Base-by-base conservation (phyloP, 2,113 vertebrate genomes). In the Kryptolebias marmoratus region DNA sequence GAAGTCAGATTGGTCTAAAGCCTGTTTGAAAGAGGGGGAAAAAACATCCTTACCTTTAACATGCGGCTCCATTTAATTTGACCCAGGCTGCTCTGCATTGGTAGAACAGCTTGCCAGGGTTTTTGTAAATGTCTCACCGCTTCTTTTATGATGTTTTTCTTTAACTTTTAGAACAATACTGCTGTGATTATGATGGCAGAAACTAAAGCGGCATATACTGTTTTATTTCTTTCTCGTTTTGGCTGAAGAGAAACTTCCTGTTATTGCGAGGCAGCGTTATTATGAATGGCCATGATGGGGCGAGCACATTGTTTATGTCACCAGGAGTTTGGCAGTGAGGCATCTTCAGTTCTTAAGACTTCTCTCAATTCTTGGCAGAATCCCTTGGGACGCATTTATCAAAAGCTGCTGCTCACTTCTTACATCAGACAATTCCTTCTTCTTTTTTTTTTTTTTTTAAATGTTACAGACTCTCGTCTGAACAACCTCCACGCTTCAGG, bases 231-330 rank as follows among this genome's bases (percentile, higher is more conserved):
- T 79, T 57, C 77, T 69, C 89, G 11, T 53, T 22, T 11, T 27
- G 50, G 84, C 84, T 6, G 5, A 48, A 75, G 16, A 47, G 75
- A 83, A 74, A 80, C 84, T 87, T 93, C 89, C 88, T 93, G 91
- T 92, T 91, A 90, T 92, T 91, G 82, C 42, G 58, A 85, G 58
- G 36, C 57, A 27, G 39, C 74, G 69, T 77, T 81, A 66, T 83
- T 80, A 81, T 82, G 68, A 81, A 87, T 78, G 79, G 64, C 48
- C 71, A 55, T 68, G 67, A 77, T 0, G 1, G 54, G 76, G 75
- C 30, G 11, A 73, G 61, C 58, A 73, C 67, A 79, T 85, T 81
- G 90, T 90, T 92, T 82, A 91, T 90, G 85, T 88, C 72, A 81
- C 71, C 55, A 68, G 76, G 72, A 77, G 47, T 69, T 81, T 90